Percentiles rank a stretch among this genome's conserved stretches.
Conservation (phyloP, 2,797 vertebrate species). For the Typhlichthys subterraneus region DNA sequence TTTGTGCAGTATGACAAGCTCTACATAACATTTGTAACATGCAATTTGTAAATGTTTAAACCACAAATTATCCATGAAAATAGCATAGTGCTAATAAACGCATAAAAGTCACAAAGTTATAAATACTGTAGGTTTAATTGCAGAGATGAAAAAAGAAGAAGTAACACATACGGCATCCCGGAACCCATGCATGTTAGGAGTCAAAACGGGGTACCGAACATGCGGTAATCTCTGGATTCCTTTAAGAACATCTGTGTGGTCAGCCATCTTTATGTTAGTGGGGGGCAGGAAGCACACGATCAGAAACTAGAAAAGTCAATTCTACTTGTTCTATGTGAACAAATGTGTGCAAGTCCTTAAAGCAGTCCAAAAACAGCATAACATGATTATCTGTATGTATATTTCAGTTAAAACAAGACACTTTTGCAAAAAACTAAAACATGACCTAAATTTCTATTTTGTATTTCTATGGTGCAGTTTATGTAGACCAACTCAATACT, state of each 20-base stretch:
- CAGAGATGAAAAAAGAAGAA: constrained; percentile 14
- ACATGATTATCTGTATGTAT: constrained; percentile 7
- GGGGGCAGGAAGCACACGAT: constrained; percentile 30
- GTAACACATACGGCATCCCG: constrained; percentile 86
- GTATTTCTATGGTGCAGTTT: neutral
- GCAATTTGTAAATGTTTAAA: constrained; percentile 5
- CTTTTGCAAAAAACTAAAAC: neutral
- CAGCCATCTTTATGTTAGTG: constrained; percentile 86
- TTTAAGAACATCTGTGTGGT: constrained; percentile 89
- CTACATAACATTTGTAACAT: neutral
- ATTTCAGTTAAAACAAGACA: constrained; percentile 20
- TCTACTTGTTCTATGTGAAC: constrained; percentile 25
- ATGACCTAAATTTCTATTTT: too few relatives aligned
- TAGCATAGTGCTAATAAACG: constrained; percentile 22
- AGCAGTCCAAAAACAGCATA: constrained; percentile 11
- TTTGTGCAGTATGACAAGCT: constrained; percentile 7
- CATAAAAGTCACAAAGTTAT: constrained; percentile 22
- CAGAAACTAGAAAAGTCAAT: constrained; percentile 30
- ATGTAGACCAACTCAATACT: constrained; percentile 17
- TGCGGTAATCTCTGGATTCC: constrained; percentile 84
- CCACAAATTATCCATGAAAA: constrained; percentile 24
- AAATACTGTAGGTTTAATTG: constrained; percentile 7
- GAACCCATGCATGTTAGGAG: constrained; percentile 92
- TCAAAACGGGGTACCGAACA: constrained; percentile 89
- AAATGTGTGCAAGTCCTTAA: constrained; percentile 21